A percentile compares a stretch with the other conserved stretches of the same genome.
Evolutionary conservation across 92 coral and sea anemone genomes (phyloP).

Genomic region (Actinernus sp.): DNA sequence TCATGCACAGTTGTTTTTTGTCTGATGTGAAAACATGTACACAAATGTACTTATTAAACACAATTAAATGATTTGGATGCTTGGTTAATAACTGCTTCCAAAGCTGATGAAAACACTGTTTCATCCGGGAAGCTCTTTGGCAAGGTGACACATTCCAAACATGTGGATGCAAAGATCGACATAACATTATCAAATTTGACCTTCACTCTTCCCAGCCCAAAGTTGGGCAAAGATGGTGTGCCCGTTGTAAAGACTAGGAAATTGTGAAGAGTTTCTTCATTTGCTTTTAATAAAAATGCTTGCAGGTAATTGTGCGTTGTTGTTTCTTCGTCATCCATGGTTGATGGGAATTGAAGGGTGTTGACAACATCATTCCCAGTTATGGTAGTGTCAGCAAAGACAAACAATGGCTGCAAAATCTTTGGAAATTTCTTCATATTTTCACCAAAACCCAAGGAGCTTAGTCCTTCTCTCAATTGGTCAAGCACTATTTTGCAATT

Average conservation of each 20-base stretch:
- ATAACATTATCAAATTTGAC: slow-evolving; percentile 55
- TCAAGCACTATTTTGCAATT: slow-evolving; percentile 51
- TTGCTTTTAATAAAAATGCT: slow-evolving; percentile 14
- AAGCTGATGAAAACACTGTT: slow-evolving; percentile 28
- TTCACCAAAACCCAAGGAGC: slow-evolving; percentile 45
- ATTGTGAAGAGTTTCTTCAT: slow-evolving; percentile 27
- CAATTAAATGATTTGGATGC: slow-evolving; percentile 55
- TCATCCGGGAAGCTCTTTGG: slow-evolving; percentile 60
- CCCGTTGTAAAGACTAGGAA: slow-evolving; percentile 63
- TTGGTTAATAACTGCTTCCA: slow-evolving; percentile 53
- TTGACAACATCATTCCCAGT: slow-evolving; percentile 24
- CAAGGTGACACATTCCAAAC: slow-evolving; percentile 50
- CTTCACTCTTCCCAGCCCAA: slow-evolving; percentile 56
- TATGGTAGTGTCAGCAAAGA: slow-evolving; percentile 28
- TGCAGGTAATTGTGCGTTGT: slow-evolving; percentile 23
- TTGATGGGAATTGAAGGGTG: slow-evolving; percentile 56
- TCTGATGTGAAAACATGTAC: too few species aligned
- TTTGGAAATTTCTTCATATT: slow-evolving; percentile 57
- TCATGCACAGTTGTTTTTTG: too few species aligned
- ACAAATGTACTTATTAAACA: slow-evolving; percentile 27
- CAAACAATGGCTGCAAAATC: slow-evolving; percentile 54
- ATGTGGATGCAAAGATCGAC: slow-evolving; percentile 77
- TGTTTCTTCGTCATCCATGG: slow-evolving; percentile 28
- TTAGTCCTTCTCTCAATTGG: slow-evolving; percentile 59
- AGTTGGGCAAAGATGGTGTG: slow-evolving; percentile 58